Conservation (phyloP, 2,888 invertebrate genomes). For the Drosophila siamana region DNA sequence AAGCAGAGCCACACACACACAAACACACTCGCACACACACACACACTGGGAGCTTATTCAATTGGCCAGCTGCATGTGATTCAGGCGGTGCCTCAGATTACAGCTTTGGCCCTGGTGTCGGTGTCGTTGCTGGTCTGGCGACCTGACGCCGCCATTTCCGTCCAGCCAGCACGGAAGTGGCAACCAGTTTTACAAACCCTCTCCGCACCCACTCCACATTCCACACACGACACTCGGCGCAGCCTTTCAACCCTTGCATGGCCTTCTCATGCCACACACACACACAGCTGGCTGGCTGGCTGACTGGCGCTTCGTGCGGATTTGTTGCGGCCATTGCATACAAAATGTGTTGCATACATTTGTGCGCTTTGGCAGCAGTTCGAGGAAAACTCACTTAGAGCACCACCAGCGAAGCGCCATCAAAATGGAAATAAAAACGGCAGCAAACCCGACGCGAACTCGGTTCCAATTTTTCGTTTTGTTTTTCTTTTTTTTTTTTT, state of each 20-base stretch:
- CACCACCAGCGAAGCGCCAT: constrained; percentile 50
- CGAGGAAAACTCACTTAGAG: constrained; percentile 54
- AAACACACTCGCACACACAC: constrained; percentile 30
- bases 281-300: constrained; percentile 13
- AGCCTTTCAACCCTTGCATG: neutral
- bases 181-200: constrained; percentile 39
- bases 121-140: constrained; percentile 65
- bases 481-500: too few species aligned
- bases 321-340: constrained; percentile 77
- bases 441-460: constrained; percentile 27
- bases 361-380: constrained; percentile 46
- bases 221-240: neutral
- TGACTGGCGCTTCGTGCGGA: constrained; percentile 62
- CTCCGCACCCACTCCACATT: neutral
- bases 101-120: constrained; percentile 75
- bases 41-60: constrained; percentile 40
- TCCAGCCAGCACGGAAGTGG: constrained; percentile 78
- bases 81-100: constrained; percentile 76
- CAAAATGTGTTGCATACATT: constrained; percentile 81
- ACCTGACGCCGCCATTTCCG: constrained; percentile 84
- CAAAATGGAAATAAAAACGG: constrained; percentile 72
- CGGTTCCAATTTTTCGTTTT: constrained; percentile 23
- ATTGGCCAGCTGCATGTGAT: constrained; percentile 75
- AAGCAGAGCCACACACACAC: constrained; percentile 71
- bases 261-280: too few species aligned